phyloP scores from a whole-genome alignment of 2,888 invertebrate genomes.

The Drymonia ruficornis region DNA sequence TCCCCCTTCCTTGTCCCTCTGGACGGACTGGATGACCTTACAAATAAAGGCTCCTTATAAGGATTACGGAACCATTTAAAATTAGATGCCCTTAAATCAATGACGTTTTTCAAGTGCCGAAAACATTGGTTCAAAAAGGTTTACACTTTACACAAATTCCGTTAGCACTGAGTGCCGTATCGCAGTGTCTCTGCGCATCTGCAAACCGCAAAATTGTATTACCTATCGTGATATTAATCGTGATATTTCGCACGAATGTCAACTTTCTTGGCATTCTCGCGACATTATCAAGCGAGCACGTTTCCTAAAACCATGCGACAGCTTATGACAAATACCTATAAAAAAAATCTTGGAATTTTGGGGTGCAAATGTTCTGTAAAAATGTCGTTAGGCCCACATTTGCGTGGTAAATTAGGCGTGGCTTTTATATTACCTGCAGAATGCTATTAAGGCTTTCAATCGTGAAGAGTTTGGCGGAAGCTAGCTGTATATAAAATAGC shows the following conservation, averaged over 20 bases:
- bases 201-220: constrained; percentile 14
- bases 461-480: neutral
- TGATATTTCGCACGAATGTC: constrained; percentile 55
- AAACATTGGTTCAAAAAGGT: too few species aligned
- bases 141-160: too few species aligned
- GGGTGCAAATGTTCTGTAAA: constrained; percentile 4
- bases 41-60: too few species aligned
- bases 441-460: neutral
- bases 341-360: constrained; percentile 15
- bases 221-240: too few species aligned
- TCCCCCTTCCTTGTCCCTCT: too few species aligned
- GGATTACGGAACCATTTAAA: too few species aligned
- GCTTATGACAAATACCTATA: constrained; percentile 6
- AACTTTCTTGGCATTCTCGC: constrained; percentile 57
- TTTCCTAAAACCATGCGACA: constrained; percentile 8
- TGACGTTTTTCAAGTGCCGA: too few species aligned
- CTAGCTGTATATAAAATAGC: neutral
- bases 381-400: neutral
- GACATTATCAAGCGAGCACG: constrained; percentile 33
- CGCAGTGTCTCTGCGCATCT: constrained; percentile 9
- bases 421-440: neutral
- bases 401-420: neutral
- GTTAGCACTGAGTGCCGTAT: too few species aligned
- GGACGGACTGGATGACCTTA: too few species aligned
- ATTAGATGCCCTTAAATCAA: too few species aligned